Conservation (phyloP, 2,113 vertebrate species). For the Centropus bengalensis region DNA sequence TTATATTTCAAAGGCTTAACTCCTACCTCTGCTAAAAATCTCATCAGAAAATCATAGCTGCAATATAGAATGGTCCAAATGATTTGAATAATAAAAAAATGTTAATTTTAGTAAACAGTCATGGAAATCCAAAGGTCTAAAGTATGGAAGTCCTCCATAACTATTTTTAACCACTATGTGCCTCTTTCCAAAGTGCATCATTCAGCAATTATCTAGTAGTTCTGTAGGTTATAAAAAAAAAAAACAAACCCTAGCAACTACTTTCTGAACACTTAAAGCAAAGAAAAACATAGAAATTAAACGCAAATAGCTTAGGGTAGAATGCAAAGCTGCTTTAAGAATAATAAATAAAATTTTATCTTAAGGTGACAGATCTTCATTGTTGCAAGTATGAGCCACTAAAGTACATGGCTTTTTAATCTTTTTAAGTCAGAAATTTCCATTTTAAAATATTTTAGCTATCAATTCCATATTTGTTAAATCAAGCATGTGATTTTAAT, state of each 20-base stretch:
- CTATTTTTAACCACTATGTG: neutral
- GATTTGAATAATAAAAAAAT: neutral
- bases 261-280: neutral
- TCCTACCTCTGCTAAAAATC: slow-evolving; percentile 4
- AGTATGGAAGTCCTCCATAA: neutral
- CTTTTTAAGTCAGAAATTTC: neutral
- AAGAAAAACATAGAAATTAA: neutral
- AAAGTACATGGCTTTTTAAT: neutral
- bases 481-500: neutral
- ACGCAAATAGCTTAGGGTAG: neutral
- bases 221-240: neutral
- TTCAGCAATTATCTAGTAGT: neutral
- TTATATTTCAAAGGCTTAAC: neutral
- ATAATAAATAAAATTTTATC: neutral
- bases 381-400: neutral
- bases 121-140: neutral
- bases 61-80: neutral
- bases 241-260: neutral
- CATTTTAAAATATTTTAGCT: neutral
- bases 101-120: neutral
- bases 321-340: neutral
- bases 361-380: neutral
- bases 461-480: neutral
- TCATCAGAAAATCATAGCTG: neutral
- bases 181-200: neutral